Percentiles rank a stretch among this genome's conserved stretches.
phyloP scores from a whole-genome alignment of 2,888 invertebrate species.

The Campopleginae sp. region DNA sequence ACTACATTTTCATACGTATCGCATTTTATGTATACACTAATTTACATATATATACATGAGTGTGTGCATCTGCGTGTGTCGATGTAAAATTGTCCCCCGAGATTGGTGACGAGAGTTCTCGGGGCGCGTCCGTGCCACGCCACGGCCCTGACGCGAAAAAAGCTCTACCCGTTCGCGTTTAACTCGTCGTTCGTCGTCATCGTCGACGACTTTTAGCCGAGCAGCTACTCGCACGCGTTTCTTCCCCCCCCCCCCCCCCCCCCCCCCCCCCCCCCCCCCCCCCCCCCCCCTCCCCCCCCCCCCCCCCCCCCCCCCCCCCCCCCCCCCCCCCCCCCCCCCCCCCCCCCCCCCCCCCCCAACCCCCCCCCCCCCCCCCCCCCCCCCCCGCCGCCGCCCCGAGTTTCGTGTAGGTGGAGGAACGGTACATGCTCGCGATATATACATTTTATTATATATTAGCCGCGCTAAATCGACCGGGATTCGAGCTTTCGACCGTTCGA shows the following conservation, averaged over 20 bases:
- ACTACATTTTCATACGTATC: slow-evolving; percentile 12
- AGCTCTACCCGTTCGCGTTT: slow-evolving; percentile 58
- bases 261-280: neutral
- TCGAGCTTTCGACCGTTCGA: neutral
- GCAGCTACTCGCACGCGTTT: slow-evolving; percentile 50
- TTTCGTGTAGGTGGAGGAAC: slow-evolving; percentile 61
- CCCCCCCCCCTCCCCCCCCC: neutral
- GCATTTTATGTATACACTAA: slow-evolving; percentile 22
- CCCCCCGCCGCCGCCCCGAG: slow-evolving; percentile 8
- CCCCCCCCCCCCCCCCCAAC: slow-evolving; percentile 12
- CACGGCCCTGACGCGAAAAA: slow-evolving; percentile 68
- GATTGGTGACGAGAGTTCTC: slow-evolving; percentile 59
- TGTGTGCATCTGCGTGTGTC: slow-evolving; percentile 7
- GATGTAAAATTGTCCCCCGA: slow-evolving; percentile 52
- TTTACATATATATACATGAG: slow-evolving; percentile 13
- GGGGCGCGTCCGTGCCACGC: slow-evolving; percentile 67
- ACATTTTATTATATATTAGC: slow-evolving; percentile 42
- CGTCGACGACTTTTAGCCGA: slow-evolving; percentile 36
- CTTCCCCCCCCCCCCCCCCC: neutral
- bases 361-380: neutral
- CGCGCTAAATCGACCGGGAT: slow-evolving; percentile 11
- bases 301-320: slow-evolving; percentile 1
- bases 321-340: neutral
- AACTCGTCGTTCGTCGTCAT: slow-evolving; percentile 59
- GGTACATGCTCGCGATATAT: slow-evolving; percentile 46